phyloP scores from a whole-genome alignment of 1,140 invertebrate genomes.

The Helicoverpa armigera region DNA sequence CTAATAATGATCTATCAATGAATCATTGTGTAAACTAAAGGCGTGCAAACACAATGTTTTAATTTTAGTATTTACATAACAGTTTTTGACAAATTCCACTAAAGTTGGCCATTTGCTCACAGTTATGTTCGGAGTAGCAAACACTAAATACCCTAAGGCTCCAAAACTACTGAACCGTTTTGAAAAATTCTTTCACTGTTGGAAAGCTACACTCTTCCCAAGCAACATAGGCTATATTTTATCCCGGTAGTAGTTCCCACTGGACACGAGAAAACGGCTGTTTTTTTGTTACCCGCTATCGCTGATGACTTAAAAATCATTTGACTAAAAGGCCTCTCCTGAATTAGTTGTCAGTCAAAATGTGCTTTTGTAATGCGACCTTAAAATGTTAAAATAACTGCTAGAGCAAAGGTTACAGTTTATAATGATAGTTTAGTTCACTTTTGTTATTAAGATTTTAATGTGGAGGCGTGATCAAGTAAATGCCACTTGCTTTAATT shows the following conservation, averaged over 20 bases:
- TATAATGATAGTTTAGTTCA: conserved; percentile 30
- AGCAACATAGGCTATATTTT: no score
- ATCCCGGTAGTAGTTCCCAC: no score
- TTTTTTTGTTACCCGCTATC: neutral
- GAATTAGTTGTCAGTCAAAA: conserved; percentile 60
- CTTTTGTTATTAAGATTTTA: conserved; percentile 9
- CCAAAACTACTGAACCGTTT: no score
- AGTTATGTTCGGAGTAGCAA: no score
- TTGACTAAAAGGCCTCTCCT: conserved; percentile 36
- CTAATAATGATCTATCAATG: neutral
- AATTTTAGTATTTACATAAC: no score
- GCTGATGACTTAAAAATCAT: neutral
- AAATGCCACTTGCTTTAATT: conserved; percentile 4
- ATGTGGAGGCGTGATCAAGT: conserved; percentile 15
- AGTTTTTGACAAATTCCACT: neutral
- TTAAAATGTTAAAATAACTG: conserved; percentile 57
- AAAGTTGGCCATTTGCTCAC: neutral
- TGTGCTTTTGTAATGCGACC: conserved; percentile 65
- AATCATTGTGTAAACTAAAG: neutral
- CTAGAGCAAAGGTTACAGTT: conserved; percentile 57
- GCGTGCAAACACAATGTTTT: no score
- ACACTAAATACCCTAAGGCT: no score
- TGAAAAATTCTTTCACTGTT: no score
- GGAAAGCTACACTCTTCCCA: no score
- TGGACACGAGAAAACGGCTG: no score